Conservation (phyloP, 2,888 invertebrate genomes). For the Hoplodrina blanda region DNA sequence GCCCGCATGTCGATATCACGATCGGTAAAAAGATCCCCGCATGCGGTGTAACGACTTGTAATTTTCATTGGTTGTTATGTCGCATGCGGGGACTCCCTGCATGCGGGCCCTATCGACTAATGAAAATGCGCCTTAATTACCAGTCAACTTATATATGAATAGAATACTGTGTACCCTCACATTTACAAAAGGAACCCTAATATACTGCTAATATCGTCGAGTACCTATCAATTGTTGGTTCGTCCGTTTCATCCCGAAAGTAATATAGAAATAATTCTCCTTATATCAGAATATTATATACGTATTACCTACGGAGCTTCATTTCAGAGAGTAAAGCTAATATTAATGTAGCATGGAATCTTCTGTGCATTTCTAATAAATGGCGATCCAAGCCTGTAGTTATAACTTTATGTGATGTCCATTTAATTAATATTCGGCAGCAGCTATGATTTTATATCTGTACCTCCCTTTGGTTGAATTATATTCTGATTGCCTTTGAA, state of each 20-base stretch:
- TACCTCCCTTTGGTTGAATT: too few relatives aligned
- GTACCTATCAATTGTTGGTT: constrained; percentile 12
- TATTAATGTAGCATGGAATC: constrained; percentile 9
- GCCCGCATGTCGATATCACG: too few relatives aligned
- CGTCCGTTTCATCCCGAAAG: constrained; percentile 4
- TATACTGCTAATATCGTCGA: background rate
- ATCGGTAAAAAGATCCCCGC: too few relatives aligned
- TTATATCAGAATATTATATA: background rate
- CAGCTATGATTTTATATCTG: too few relatives aligned
- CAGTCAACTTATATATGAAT: too few relatives aligned
- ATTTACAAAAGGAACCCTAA: constrained; percentile 18
- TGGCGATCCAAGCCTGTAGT: background rate
- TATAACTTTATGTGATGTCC: background rate
- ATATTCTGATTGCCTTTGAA: too few relatives aligned
- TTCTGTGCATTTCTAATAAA: background rate
- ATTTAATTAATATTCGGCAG: background rate
- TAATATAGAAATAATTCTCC: constrained; percentile 12
- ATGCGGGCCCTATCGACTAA: too few relatives aligned
- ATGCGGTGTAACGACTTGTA: too few relatives aligned
- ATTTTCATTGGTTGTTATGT: too few relatives aligned
- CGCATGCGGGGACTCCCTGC: too few relatives aligned
- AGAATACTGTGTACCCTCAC: background rate
- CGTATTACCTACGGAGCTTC: constrained; percentile 9
- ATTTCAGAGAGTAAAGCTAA: constrained; percentile 17
- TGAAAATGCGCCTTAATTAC: too few relatives aligned